Base-by-base conservation (phyloP, 2,113 vertebrate species). In the Psittacula cyanocephala region DNA sequence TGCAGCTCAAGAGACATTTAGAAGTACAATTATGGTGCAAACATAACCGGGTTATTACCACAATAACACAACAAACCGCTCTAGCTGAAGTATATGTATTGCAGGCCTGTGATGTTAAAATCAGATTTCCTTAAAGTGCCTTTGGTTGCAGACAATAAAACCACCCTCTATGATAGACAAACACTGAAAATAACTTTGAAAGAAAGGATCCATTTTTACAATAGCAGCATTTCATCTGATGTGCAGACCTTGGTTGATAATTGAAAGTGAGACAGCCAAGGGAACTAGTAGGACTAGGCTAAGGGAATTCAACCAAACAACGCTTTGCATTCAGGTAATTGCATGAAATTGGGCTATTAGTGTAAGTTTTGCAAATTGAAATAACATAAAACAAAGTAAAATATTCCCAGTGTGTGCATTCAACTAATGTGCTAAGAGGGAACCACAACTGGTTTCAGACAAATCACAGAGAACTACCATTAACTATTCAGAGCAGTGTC, bases 281-380 rank as follows among this genome's bases (percentile, higher is more conserved):
- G 70, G 88, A 92, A 88, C 81, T 39, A 29, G 59, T 37, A 75
- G 57, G 65, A 88, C 90, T 90, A 93, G 47, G 62, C 78, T 81
- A 80, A 64, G 91, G 88, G 90, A 88, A 82, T 95, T 97, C 88
- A 74, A 47, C 68, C 3, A 31, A 95, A 96, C 65, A 78, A 87
- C 88, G 88, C 95, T 96, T 94, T 95, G 72, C 74, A 79, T 91
- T 96, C 71, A 86, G 92, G 89, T 96, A 96, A 97, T 96, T 93
- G 63, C 81, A 80, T 27, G 52, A 96, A 96, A 97, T 93, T 86
- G 83, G 43, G 49, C 93, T 88, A 95, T 95, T 95, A 96, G 75
- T 59, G 72, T 88, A 91, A 92, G 53, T 91, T 96, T 88, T 69
- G 65, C 82, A 96, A 93, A 94, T 55, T 81, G 80, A 41, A 93